Evolutionary conservation across 2,888 invertebrate genomes (phyloP), one percentile per base, ranked within the genome.

Genomic region (Iphiclides podalirius): DNA sequence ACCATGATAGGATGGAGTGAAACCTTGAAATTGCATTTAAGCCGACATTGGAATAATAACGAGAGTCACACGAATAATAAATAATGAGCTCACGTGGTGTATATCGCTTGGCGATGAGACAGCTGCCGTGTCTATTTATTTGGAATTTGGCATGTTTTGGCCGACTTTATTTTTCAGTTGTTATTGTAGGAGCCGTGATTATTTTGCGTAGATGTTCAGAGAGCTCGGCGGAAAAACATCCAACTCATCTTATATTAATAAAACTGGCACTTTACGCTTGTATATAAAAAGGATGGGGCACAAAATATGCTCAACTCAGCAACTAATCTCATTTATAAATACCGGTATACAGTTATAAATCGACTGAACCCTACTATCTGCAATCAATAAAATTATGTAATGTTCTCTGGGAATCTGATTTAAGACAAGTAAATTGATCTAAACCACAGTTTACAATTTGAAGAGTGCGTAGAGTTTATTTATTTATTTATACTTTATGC

Each of bases 11-110:
- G 63, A 63, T 57, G 57, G 60, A 60, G 52, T 53, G 56, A 54
- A 68, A 71, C 77, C 80, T 79, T 79, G 79, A 77, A 72, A 75
- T 64, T 75, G 72, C 72, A 75, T 76, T 75, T 72, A 73, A 70
- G 70, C 63, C 68, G 67, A 69, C 70, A 72, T 71, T 72, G 70
- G 72, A 77, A 80, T 76, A 75, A 73, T 66, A 77, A 73, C 63
- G 59, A 73, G 64, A 70, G 68, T 66, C 59, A 67, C 66, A 63
- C 57, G 68, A 72, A 73, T 74, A 67, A 72, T 69, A 72, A 71
- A 70, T 71, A 71, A 70, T 52, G 55, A 53, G 40, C 43, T 48
- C 52, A 62, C 38, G 33, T 53, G 41, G 48, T 47, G 23, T 39
- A 40, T 39, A 47, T 41, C 38, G 47, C 17, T 12, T 20, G 11